Conservation (phyloP, 1,140 invertebrate species). For the Zaprionus camerounensis region DNA sequence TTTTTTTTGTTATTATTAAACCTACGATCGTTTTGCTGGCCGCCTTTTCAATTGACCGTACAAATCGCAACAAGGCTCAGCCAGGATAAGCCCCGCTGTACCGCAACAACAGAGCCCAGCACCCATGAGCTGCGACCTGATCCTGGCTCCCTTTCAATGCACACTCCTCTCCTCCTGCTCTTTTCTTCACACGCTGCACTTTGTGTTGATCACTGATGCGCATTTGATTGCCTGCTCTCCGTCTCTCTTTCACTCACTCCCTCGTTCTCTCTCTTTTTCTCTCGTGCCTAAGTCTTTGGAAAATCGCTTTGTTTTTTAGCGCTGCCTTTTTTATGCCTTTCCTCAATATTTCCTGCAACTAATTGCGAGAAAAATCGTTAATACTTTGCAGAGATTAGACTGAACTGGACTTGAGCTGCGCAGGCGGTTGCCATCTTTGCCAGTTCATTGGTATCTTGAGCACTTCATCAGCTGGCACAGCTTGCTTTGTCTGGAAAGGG, state of each 20-base stretch:
- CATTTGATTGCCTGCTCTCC: conserved; percentile 72
- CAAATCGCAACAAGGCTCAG: conserved; percentile 80
- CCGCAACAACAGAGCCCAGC: conserved; percentile 28
- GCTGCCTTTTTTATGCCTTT: conserved; percentile 39
- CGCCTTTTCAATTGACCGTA: conserved; percentile 83
- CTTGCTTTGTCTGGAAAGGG: conserved; percentile 16
- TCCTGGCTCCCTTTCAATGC: conserved; percentile 25
- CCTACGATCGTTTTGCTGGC: conserved; percentile 67
- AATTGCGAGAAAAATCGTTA: conserved; percentile 81
- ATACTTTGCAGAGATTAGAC: conserved; percentile 46
- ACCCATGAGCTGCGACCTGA: background rate
- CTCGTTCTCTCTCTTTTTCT: background rate
- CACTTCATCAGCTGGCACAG: conserved; percentile 19
- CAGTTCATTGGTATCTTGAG: background rate
- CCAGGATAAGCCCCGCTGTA: conserved; percentile 77
- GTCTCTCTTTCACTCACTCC: background rate
- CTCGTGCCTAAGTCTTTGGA: conserved; percentile 70
- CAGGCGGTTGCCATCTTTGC: background rate
- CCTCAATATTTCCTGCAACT: conserved; percentile 63
- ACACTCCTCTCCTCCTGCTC: conserved; percentile 44
- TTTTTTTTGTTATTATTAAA: conserved; percentile 36
- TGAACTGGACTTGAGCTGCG: conserved; percentile 16
- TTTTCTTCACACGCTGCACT: conserved; percentile 54
- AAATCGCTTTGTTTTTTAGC: conserved; percentile 66
- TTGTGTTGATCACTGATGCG: conserved; percentile 72